Evolutionary conservation across 2,113 vertebrate species (phyloP).

Genomic region (Oenanthe melanoleuca): DNA sequence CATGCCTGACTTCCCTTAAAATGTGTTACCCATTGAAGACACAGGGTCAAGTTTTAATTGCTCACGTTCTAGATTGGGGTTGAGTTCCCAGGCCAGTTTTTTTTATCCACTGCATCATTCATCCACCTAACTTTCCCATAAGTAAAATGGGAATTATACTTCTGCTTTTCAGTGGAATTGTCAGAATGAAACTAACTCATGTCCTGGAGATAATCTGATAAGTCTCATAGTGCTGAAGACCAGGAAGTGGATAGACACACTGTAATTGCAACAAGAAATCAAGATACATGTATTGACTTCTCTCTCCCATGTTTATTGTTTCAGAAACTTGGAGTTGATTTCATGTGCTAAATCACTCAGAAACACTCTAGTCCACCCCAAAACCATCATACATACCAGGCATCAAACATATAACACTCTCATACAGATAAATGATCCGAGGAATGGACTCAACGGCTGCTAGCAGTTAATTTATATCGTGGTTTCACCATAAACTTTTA

Average conservation of each 20-base stretch:
- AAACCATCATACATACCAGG: constrained; percentile 37
- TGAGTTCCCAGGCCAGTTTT: not conserved
- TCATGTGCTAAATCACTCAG: constrained; percentile 58
- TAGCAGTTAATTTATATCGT: constrained; percentile 68
- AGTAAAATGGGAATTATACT: not conserved
- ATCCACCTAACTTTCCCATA: not conserved
- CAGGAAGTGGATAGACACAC: not conserved
- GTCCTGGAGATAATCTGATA: not conserved
- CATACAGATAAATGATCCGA: constrained; percentile 66
- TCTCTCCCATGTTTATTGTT: constrained; percentile 33
- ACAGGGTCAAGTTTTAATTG: not conserved
- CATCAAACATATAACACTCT: constrained; percentile 66
- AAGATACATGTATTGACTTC: constrained; percentile 11
- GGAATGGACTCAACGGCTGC: constrained; percentile 57
- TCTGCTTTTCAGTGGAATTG: not conserved
- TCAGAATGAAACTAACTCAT: not conserved
- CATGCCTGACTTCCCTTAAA: not conserved
- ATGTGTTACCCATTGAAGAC: not conserved
- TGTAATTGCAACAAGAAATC: not conserved
- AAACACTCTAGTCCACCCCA: constrained; percentile 56
- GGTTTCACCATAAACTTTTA: constrained; percentile 61
- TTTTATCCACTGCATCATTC: not conserved
- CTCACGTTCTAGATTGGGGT: fast-evolving
- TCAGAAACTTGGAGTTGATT: constrained; percentile 50
- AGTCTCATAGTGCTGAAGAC: not conserved